Evolutionary conservation across 2,797 vertebrate genomes (phyloP).

Genomic region (Xenopus petersii): DNA sequence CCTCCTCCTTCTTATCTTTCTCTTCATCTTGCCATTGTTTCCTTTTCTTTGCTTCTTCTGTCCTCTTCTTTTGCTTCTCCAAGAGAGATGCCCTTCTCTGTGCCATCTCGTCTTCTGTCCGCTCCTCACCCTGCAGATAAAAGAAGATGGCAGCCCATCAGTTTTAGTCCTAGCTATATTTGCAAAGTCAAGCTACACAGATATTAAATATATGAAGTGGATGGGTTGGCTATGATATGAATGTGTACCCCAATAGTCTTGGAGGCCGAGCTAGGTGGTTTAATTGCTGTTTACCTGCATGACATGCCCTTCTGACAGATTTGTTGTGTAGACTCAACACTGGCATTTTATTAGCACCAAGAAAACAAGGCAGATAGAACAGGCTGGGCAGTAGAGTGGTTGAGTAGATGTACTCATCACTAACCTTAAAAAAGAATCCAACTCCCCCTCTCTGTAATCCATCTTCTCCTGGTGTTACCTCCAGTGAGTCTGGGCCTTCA

Average conservation of each 20-base stretch:
- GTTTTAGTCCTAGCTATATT: too few species aligned
- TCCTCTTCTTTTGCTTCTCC: constrained; percentile 84
- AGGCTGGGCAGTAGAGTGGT: too few species aligned
- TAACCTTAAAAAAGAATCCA: constrained; percentile 90
- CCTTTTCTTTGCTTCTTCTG: constrained; percentile 77
- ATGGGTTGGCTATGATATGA: too few species aligned
- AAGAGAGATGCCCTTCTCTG: constrained; percentile 79
- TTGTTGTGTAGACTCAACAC: too few species aligned
- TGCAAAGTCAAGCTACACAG: too few species aligned
- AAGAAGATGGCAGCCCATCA: constrained; percentile 20
- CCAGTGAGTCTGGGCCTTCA: constrained; percentile 62
- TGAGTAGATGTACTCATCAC: background rate
- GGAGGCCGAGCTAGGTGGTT: too few species aligned
- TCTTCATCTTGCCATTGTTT: constrained; percentile 81
- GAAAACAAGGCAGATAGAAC: too few species aligned
- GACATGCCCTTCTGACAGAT: too few species aligned
- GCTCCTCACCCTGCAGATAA: constrained; percentile 70
- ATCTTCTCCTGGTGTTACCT: constrained; percentile 72
- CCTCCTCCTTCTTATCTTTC: constrained; percentile 73
- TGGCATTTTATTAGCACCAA: too few species aligned
- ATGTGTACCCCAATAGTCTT: too few species aligned
- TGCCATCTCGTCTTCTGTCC: constrained; percentile 85
- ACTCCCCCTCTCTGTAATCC: constrained; percentile 61
- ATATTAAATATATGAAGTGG: too few species aligned
- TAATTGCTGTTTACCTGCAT: too few species aligned